Percentiles rank a stretch among this genome's conserved stretches.
Evolutionary conservation across 2,888 invertebrate species (phyloP).

Genomic region (Drosophila neotestacea): DNA sequence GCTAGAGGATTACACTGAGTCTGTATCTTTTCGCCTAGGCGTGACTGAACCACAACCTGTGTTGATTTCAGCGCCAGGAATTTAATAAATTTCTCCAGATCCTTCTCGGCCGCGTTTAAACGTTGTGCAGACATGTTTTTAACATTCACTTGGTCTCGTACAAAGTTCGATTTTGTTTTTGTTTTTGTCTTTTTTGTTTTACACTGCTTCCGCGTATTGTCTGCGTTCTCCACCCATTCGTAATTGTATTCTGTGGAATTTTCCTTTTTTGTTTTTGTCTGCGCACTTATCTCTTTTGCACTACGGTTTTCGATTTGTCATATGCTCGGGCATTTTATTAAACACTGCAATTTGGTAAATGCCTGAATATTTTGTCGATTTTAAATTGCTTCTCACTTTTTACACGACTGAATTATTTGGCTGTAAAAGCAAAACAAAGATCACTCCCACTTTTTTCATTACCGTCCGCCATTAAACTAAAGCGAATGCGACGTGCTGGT

Average conservation of each 20-base stretch:
- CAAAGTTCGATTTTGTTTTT: conserved; percentile 64
- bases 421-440: conserved; percentile 46
- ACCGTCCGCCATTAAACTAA: conserved; percentile 64
- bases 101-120: conserved; percentile 88
- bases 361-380: conserved; percentile 22
- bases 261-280: conserved; percentile 45
- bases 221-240: conserved; percentile 36
- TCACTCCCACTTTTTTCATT: conserved; percentile 67
- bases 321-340: conserved; percentile 46
- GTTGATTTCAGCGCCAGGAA: conserved; percentile 94
- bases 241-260: conserved; percentile 45
- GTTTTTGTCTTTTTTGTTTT: conserved; percentile 37
- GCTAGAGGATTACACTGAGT: conserved; percentile 92
- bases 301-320: conserved; percentile 23
- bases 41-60: conserved; percentile 96
- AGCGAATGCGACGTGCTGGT: conserved; percentile 41
- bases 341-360: conserved; percentile 42
- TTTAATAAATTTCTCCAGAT: conserved; percentile 95
- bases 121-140: conserved; percentile 84
- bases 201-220: conserved; percentile 65
- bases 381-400: conserved; percentile 9
- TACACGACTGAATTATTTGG: conserved; percentile 28
- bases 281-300: conserved; percentile 38
- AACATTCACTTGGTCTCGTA: conserved; percentile 40
- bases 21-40: conserved; percentile 94